These are phyloP conservation scores for Paraplagusia blochii DNA, from an alignment of 2,113 vertebrate genomes.

Conservation along the genomic window DNA sequence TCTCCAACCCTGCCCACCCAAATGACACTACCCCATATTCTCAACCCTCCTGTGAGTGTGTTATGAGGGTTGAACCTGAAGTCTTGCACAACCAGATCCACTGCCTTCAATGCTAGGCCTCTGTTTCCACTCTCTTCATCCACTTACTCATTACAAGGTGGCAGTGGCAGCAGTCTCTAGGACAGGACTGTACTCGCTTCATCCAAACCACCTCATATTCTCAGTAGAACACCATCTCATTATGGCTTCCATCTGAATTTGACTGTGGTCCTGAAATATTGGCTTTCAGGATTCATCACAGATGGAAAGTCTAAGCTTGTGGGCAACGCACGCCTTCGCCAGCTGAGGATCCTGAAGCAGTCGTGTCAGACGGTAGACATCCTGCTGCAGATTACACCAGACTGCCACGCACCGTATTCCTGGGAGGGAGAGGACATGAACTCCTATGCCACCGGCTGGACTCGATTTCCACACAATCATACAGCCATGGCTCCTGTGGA, in stretches of 20 bases:
- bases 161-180: too few relatives aligned
- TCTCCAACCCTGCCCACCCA: too few relatives aligned
- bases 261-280: not conserved
- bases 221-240: too few relatives aligned
- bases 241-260: not conserved
- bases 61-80: too few relatives aligned
- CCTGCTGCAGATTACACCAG: slow-evolving; percentile 53
- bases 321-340: slow-evolving; percentile 84
- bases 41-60: too few relatives aligned
- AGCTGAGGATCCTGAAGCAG: slow-evolving; percentile 79
- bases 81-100: too few relatives aligned
- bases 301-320: slow-evolving; percentile 91
- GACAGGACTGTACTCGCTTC: too few relatives aligned
- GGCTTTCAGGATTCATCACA: slow-evolving; percentile 85
- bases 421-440: slow-evolving; percentile 81
- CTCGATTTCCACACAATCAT: slow-evolving; percentile 39
- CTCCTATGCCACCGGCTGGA: slow-evolving; percentile 82
- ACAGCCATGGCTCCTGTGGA: slow-evolving; percentile 28
- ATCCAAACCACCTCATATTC: too few relatives aligned
- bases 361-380: slow-evolving; percentile 69
- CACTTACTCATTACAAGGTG: too few relatives aligned
- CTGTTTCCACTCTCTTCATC: too few relatives aligned
- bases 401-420: slow-evolving; percentile 80
- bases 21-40: too few relatives aligned
- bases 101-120: too few relatives aligned